Base-by-base conservation (phyloP, 1,140 invertebrate species). In the Conus ventricosus region DNA sequence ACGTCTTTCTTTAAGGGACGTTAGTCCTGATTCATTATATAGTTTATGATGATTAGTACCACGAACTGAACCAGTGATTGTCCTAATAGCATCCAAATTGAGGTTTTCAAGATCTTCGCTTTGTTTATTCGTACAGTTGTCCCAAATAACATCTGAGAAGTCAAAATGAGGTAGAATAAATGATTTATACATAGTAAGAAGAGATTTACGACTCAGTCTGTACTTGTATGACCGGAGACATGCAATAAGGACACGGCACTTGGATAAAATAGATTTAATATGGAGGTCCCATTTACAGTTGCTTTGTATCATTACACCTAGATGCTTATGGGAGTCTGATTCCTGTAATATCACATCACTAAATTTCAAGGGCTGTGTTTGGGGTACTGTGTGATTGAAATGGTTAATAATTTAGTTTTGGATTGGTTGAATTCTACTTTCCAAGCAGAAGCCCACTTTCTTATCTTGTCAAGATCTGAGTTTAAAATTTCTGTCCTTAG, bases 111-210 rank as follows among this genome's bases (percentile, higher is more conserved):
- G 39, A n/a, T 63, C 23, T 1, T 71, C n/a, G 17, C 60, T 11
- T 17, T 27, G 27, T 11, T 15, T 27, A 15, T 39, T 23, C 51
- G 63, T 86, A 54, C 57, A 86, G 67, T 75, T 75, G 53, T 86
- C 71, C 85, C 85, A 86, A 5, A 86, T 53, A 27, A 71, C 27
- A 54, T 86, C 85, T 39, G 63, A 55, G 25, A 25, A 86, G 51
- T 86, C 60, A 86, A 75, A 75, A 86, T 25, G 60, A 15, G 85
- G 60, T 15, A 86, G n/a, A 23, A 71, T 86, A 51, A 86, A 86
- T 15, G n/a, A 39, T 39, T 75, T 86, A 25, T 71, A 86, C 27
- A 86, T 86, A 27, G 13, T 75, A 25, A 63, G 55, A 7, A 86
- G 71, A 39, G 85, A 25, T 75, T 86, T 75, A 15, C 85, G 10